phyloP scores from a whole-genome alignment of 2,888 invertebrate species.

The Cryptocheilus praepositus region DNA sequence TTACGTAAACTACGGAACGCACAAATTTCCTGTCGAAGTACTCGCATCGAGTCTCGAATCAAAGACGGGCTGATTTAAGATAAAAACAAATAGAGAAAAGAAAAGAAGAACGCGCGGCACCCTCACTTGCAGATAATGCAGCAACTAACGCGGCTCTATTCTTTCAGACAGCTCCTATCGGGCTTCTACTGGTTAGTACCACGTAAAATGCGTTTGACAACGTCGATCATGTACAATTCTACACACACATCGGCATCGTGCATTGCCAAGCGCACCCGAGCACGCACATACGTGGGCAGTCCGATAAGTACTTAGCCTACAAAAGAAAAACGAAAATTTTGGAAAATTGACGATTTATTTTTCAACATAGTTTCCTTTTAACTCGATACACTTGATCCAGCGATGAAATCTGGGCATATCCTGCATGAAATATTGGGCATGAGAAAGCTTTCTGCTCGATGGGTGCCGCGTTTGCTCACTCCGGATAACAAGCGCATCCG shows the following conservation, averaged over 20 bases:
- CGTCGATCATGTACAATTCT: slow-evolving; percentile 32
- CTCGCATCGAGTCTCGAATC: background rate
- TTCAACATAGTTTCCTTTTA: no score
- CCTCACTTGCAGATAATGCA: slow-evolving; percentile 1
- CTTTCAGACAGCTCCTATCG: slow-evolving; percentile 85
- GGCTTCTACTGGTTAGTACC: slow-evolving; percentile 85
- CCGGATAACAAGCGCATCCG: no score
- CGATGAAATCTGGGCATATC: no score
- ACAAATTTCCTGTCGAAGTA: no score
- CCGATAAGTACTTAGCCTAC: no score
- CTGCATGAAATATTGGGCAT: no score
- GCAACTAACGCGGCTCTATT: slow-evolving; percentile 75
- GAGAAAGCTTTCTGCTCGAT: no score
- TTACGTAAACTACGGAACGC: no score
- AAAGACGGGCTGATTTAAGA: background rate
- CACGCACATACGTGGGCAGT: slow-evolving; percentile 42
- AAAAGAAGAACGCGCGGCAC: background rate
- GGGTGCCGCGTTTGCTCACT: no score
- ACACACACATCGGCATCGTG: background rate
- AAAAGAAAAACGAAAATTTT: no score
- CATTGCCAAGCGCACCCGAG: slow-evolving; percentile 6
- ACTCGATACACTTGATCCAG: no score
- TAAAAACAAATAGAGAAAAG: background rate
- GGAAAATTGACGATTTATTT: no score
- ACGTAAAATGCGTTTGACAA: slow-evolving; percentile 66